Percentiles rank a stretch among this genome's conserved stretches.
Evolutionary conservation across 1,140 invertebrate genomes (phyloP).

Genomic region (Drosophila kohkoa): DNA sequence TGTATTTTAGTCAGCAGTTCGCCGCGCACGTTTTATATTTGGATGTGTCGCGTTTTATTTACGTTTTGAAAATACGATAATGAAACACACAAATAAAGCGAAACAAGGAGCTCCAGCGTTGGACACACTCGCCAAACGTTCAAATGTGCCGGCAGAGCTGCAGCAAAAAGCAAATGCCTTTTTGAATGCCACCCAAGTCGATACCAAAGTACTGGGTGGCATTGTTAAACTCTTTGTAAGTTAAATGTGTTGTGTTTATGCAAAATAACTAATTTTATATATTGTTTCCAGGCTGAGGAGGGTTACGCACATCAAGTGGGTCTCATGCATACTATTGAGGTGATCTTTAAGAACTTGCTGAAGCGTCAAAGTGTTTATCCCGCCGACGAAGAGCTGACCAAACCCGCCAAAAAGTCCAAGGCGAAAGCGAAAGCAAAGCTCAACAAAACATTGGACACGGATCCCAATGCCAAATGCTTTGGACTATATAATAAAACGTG

Average conservation of each 20-base stretch:
- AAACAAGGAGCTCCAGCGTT: background rate
- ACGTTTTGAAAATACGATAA: background rate
- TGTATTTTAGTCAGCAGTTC: background rate
- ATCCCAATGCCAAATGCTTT: constrained; percentile 7
- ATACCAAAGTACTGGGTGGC: constrained; percentile 32
- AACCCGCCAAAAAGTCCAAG: background rate
- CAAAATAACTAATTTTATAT: constrained; percentile 79
- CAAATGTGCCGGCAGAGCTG: constrained; percentile 63
- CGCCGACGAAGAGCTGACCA: background rate
- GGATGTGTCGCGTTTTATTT: background rate
- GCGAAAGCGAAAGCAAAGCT: constrained; percentile 9
- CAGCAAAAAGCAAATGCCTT: constrained; percentile 89
- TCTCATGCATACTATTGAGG: constrained; percentile 87
- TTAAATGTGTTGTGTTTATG: constrained; percentile 7
- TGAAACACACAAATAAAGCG: constrained; percentile 16
- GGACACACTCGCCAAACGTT: constrained; percentile 10
- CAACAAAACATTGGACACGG: background rate
- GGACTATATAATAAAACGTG: constrained; percentile 49
- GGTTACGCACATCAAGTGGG: constrained; percentile 41
- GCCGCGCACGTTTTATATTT: constrained; percentile 45
- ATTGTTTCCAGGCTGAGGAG: background rate
- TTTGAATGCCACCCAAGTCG: constrained; percentile 86
- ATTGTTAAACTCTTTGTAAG: constrained; percentile 51
- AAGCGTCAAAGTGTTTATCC: constrained; percentile 86
- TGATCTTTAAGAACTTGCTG: constrained; percentile 89